A percentile compares a stretch with the other conserved stretches of the same genome.
Conservation (phyloP, 2,888 invertebrate species). For the Drosophila testacea region DNA sequence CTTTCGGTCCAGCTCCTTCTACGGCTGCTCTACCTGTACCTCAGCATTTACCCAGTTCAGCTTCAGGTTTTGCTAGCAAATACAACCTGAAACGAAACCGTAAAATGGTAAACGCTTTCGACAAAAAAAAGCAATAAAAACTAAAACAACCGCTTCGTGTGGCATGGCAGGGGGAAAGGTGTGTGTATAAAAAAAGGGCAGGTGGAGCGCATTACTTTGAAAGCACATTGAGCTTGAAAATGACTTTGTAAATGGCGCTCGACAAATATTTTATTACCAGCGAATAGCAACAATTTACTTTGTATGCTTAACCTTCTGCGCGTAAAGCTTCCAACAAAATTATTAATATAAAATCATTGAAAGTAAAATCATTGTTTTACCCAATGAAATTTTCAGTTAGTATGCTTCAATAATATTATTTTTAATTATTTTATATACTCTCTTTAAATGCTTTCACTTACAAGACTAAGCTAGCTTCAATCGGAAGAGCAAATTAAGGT, state of each 20-base stretch:
- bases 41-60: conserved; percentile 10
- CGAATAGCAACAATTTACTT: conserved; percentile 69
- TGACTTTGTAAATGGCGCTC: conserved; percentile 79
- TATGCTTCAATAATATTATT: not conserved
- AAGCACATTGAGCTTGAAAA: conserved; percentile 78
- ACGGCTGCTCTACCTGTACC: not conserved
- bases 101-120: conserved; percentile 64
- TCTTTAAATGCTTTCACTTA: no score
- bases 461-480: no score
- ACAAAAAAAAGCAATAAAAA: conserved; percentile 65
- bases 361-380: conserved; percentile 12
- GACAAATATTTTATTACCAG: conserved; percentile 77
- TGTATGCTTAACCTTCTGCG: conserved; percentile 30
- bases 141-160: conserved; percentile 65
- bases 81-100: conserved; percentile 62
- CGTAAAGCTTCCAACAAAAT: conserved; percentile 27
- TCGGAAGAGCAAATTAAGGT: no score
- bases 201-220: conserved; percentile 74
- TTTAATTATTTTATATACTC: no score
- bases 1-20: not conserved
- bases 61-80: conserved; percentile 23
- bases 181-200: conserved; percentile 44
- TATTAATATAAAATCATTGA: conserved; percentile 34
- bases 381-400: not conserved
- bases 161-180: not conserved